Evolutionary conservation across 2,888 invertebrate species (phyloP).

Genomic region (Callyntrura guangdongensis): DNA sequence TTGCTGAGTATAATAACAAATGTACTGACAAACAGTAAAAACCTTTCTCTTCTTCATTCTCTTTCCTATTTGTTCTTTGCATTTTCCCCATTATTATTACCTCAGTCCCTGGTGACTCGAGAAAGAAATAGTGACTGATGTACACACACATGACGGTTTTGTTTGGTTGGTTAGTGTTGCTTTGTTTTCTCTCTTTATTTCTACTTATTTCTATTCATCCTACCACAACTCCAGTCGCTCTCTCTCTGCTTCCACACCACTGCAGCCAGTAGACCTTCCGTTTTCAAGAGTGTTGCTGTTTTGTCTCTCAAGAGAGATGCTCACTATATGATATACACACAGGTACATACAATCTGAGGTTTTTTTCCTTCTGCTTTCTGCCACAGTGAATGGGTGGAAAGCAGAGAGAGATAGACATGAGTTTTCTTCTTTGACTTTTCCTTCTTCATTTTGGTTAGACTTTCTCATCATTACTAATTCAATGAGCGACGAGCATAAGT

Average conservation of each 20-base stretch:
- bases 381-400: background rate
- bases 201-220: background rate
- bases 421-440: background rate
- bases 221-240: too few relatives aligned
- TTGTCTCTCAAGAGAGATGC: background rate
- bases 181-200: constrained; percentile 11
- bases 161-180: background rate
- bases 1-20: background rate
- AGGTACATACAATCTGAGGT: background rate
- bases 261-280: background rate
- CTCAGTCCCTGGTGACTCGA: constrained; percentile 3
- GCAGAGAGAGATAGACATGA: background rate
- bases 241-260: background rate
- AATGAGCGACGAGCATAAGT: constrained; percentile 12
- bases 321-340: background rate
- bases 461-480: constrained; percentile 63
- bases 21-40: constrained; percentile 9
- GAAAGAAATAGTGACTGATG: background rate
- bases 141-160: background rate
- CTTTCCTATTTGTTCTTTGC: background rate
- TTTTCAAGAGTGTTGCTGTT: constrained; percentile 21
- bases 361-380: background rate
- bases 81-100: constrained; percentile 11
- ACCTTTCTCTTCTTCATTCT: background rate
- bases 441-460: background rate